A percentile compares a stretch with the other conserved stretches of the same genome.
These are phyloP conservation scores for Potamarius usumacintae DNA, from an alignment of 2,113 vertebrate species.

Conservation along the genomic window DNA sequence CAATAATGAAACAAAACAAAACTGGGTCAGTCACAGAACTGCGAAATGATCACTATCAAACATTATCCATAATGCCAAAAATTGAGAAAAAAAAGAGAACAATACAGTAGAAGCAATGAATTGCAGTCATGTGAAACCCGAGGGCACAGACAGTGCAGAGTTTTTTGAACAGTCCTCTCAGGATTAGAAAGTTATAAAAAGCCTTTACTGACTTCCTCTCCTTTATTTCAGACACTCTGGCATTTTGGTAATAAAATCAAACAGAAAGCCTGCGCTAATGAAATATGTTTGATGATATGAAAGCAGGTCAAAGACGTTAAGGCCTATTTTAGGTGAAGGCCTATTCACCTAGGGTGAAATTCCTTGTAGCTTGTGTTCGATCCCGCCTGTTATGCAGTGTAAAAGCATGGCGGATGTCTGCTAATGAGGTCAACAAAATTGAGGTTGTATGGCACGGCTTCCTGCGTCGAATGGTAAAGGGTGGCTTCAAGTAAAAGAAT, in stretches of 20 bases:
- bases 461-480: too few species aligned
- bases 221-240: background rate
- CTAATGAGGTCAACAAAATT: too few species aligned
- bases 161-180: slow-evolving; percentile 31
- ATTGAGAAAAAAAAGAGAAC: background rate
- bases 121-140: slow-evolving; percentile 16
- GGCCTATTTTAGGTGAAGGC: background rate
- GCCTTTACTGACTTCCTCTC: slow-evolving; percentile 37
- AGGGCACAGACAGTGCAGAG: slow-evolving; percentile 30
- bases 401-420: too few species aligned
- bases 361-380: too few species aligned
- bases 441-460: too few species aligned
- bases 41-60: background rate
- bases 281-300: background rate
- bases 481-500: too few species aligned
- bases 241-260: slow-evolving; percentile 29
- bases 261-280: background rate
- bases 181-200: slow-evolving; percentile 42
- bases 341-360: too few species aligned
- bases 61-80: background rate
- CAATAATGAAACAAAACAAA: background rate
- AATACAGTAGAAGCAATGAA: slow-evolving; percentile 16
- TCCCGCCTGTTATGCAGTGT: too few species aligned
- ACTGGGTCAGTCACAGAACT: background rate
- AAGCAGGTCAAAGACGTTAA: slow-evolving; percentile 4